A percentile compares a stretch with the other conserved stretches of the same genome.
Evolutionary conservation across 1,140 invertebrate genomes (phyloP).

Genomic region (roundworm (Caenorhabditis elegans)): WBcel235 BX284605.5:10979001-10979500

Average conservation of each 20-base stretch:
- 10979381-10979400: background rate
- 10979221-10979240: background rate
- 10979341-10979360: slow-evolving; percentile 1
- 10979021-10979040: background rate
- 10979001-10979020: background rate
- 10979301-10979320: background rate
- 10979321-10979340: slow-evolving; percentile 1
- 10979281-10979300: slow-evolving; percentile 9
- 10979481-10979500: background rate
- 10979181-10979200: background rate
- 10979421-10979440: background rate
- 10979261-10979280: background rate
- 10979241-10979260: background rate
- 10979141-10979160: background rate
- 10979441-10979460: background rate
- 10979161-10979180: background rate
- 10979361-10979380: background rate
- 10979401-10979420: background rate
- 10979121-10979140: background rate
- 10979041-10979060: background rate
- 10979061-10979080: background rate
- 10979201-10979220: background rate
- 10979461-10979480: background rate
- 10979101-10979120: background rate
- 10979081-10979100: background rate